phyloP scores from a whole-genome alignment of 2,797 vertebrate species.

The Sciurus vulgaris region DNA sequence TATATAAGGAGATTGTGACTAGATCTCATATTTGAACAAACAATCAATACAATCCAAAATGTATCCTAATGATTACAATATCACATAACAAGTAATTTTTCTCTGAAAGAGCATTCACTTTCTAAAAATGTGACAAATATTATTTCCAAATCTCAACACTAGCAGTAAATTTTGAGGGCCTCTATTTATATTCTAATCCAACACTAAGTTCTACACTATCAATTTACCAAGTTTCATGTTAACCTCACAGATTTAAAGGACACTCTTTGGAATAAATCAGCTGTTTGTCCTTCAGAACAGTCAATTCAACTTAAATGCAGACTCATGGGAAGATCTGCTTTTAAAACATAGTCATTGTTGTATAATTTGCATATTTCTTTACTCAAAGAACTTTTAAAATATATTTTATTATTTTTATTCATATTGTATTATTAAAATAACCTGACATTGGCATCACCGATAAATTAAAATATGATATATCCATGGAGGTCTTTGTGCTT shows the following conservation, averaged over 20 bases:
- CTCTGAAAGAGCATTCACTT: conserved; percentile 62
- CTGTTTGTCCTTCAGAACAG: conserved; percentile 55
- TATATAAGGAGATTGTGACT: not conserved
- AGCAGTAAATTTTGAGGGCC: conserved; percentile 57
- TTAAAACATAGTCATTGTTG: conserved; percentile 14
- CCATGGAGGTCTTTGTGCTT: not conserved
- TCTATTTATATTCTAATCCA: conserved; percentile 69
- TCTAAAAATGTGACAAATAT: conserved; percentile 70
- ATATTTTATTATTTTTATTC: not conserved
- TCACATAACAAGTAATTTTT: conserved; percentile 45
- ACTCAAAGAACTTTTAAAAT: not conserved
- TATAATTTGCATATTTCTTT: conserved; percentile 42
- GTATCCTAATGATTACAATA: conserved; percentile 29
- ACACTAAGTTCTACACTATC: conserved; percentile 55
- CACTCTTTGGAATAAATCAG: conserved; percentile 19
- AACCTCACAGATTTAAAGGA: conserved; percentile 57
- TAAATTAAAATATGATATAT: not conserved
- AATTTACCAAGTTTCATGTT: conserved; percentile 54
- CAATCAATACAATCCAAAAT: conserved; percentile 57
- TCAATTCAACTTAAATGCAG: conserved; percentile 30
- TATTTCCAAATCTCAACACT: conserved; percentile 51
- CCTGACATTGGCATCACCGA: not conserved
- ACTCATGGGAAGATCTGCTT: not conserved
- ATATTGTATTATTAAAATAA: conserved; percentile 32
- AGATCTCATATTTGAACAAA: conserved; percentile 58